phyloP scores from a whole-genome alignment of 2,113 vertebrate species.

The Mesocricetus auratus region DNA sequence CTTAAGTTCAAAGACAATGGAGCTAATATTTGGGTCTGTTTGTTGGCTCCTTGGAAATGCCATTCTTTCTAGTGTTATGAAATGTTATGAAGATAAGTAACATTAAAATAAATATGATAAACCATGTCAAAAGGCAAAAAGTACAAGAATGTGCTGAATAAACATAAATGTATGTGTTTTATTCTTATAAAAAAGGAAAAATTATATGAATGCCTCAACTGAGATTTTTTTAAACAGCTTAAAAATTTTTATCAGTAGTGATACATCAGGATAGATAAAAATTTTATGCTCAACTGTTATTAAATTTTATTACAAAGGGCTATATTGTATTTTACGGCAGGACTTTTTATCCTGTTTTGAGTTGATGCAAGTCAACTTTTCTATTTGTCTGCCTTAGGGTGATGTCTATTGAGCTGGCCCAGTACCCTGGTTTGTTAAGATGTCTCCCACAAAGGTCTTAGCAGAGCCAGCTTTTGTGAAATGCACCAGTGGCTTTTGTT shows the following conservation, averaged over 20 bases:
- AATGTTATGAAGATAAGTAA: background rate
- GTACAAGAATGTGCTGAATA: background rate
- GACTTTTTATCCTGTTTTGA: constrained; percentile 16
- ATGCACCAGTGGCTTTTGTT: background rate
- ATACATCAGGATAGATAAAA: constrained; percentile 29
- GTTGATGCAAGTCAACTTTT: background rate
- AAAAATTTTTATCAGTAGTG: constrained; percentile 35
- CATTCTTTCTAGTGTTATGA: constrained; percentile 47
- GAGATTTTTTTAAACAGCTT: constrained; percentile 23
- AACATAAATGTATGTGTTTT: constrained; percentile 18
- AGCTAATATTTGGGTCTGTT: constrained; percentile 42
- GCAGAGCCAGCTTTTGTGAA: background rate
- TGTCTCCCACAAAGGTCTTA: background rate
- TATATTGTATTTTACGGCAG: constrained; percentile 18
- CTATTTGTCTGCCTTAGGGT: background rate
- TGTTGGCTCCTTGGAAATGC: background rate
- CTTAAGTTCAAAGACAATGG: constrained; percentile 57
- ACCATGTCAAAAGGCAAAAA: background rate
- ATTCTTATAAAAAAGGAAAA: constrained; percentile 19
- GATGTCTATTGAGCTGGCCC: background rate
- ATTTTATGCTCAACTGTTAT: background rate
- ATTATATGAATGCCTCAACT: background rate
- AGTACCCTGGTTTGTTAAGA: background rate
- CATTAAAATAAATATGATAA: constrained; percentile 43
- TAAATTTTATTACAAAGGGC: constrained; percentile 34